Evolutionary conservation across 1,140 invertebrate genomes (phyloP).

Genomic region (Cecropterus lyciades): DNA sequence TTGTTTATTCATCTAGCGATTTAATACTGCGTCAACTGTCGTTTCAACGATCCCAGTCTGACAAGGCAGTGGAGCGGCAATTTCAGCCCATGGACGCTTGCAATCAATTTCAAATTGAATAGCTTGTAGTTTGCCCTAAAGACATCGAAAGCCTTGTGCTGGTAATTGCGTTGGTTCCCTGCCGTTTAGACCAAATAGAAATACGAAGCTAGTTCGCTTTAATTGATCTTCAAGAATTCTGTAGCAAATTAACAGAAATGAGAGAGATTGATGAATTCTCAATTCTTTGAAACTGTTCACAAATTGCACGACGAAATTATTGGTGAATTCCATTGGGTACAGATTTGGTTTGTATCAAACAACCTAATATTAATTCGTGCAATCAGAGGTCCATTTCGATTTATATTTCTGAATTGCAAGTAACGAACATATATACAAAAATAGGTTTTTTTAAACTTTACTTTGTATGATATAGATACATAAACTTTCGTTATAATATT

Average conservation of each 20-base stretch:
- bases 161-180: slow-evolving; percentile 30
- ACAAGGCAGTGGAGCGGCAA: slow-evolving; percentile 9
- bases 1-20: background rate
- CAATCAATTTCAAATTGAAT: slow-evolving; percentile 36
- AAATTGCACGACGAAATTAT: too few species aligned
- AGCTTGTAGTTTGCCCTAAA: slow-evolving; percentile 33
- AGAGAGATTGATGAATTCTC: too few species aligned
- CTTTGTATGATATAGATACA: too few species aligned
- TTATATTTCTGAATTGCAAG: too few species aligned
- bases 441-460: too few species aligned
- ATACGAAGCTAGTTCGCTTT: background rate
- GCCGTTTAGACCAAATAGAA: slow-evolving; percentile 16
- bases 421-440: too few species aligned
- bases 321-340: too few species aligned
- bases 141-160: slow-evolving; percentile 32
- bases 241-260: background rate
- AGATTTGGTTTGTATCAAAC: too few species aligned
- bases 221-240: background rate
- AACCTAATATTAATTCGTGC: too few species aligned
- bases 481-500: too few species aligned
- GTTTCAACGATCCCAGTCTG: slow-evolving; percentile 1
- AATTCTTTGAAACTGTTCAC: too few species aligned
- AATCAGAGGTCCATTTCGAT: too few species aligned
- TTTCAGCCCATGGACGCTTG: slow-evolving; percentile 23
- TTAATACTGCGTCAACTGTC: background rate